Conservation (phyloP, 2,113 vertebrate genomes). For the Lota lota region DNA sequence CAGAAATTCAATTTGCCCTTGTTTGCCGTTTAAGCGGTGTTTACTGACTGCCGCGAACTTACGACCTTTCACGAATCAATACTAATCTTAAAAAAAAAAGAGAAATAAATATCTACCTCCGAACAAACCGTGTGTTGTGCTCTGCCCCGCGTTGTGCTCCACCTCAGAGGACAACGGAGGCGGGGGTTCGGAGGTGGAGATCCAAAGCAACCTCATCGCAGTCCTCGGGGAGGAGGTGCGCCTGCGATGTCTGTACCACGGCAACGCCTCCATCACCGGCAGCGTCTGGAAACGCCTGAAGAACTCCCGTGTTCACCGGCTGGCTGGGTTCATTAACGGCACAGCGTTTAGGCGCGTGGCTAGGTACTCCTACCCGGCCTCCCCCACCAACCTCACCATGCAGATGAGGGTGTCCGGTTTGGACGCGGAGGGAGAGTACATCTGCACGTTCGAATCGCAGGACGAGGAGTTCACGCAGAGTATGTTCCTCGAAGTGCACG, state of each 20-base stretch:
- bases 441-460: conserved; percentile 50
- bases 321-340: conserved; percentile 31
- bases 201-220: conserved; percentile 43
- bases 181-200: conserved; percentile 1
- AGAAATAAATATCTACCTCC: no score
- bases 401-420: conserved; percentile 45
- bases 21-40: conserved; percentile 18
- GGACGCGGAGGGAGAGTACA: conserved; percentile 63
- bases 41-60: conserved; percentile 26
- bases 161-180: no score
- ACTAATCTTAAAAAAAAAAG: not conserved
- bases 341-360: not conserved
- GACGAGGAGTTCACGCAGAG: not conserved
- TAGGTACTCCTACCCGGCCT: conserved; percentile 42
- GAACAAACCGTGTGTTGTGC: not conserved
- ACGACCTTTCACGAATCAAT: conserved; percentile 26
- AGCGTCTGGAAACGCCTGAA: conserved; percentile 49
- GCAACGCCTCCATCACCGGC: conserved; percentile 6
- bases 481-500: conserved; percentile 51
- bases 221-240: conserved; percentile 58
- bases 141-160: no score
- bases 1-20: conserved; percentile 23
- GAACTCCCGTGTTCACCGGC: conserved; percentile 4
- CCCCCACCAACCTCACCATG: conserved; percentile 67
- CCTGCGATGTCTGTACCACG: conserved; percentile 60